A percentile compares a stretch with the other conserved stretches of the same genome.
Conservation (phyloP, 2,797 vertebrate species). For the Syngnathus rostellatus region DNA sequence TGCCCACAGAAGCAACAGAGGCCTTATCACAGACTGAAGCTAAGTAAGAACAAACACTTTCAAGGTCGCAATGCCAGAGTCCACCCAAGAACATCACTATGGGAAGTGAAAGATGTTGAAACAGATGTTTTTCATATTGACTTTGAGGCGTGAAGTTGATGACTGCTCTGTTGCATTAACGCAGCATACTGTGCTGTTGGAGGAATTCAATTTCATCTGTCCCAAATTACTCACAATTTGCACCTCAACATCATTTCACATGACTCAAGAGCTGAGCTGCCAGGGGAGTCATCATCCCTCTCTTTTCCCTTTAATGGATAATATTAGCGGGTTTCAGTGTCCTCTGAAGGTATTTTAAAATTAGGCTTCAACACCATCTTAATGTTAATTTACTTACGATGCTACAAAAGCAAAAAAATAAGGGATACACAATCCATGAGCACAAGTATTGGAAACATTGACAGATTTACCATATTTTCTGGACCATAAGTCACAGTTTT, state of each 20-base stretch:
- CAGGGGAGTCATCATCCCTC: slow-evolving; percentile 26
- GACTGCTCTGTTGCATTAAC: slow-evolving; percentile 58
- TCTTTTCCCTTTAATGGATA: slow-evolving; percentile 29
- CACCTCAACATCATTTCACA: slow-evolving; percentile 43
- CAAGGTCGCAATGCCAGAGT: slow-evolving; percentile 62
- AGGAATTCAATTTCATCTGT: slow-evolving; percentile 57
- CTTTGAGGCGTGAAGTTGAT: slow-evolving; percentile 56
- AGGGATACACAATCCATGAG: slow-evolving; percentile 46
- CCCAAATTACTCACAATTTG: slow-evolving; percentile 57
- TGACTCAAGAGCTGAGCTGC: slow-evolving; percentile 24
- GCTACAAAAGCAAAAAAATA: slow-evolving; percentile 36
- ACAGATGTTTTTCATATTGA: slow-evolving; percentile 71
- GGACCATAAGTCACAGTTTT: too few relatives aligned
- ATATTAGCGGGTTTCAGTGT: slow-evolving; percentile 40
- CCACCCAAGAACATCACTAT: slow-evolving; percentile 51
- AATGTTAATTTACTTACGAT: slow-evolving; percentile 51
- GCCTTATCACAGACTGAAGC: slow-evolving; percentile 26
- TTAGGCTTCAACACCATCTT: slow-evolving; percentile 46
- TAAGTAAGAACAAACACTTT: slow-evolving; percentile 52
- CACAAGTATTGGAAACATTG: slow-evolving; percentile 46
- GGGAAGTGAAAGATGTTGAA: slow-evolving; percentile 67
- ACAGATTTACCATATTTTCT: slow-evolving; percentile 2
- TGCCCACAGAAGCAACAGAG: slow-evolving; percentile 34
- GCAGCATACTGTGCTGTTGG: slow-evolving; percentile 47
- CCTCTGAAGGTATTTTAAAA: slow-evolving; percentile 48